Evolutionary conservation across 2,888 invertebrate species (phyloP), one percentile per base, ranked within the genome.

Genomic region (Coenonympha arcania): DNA sequence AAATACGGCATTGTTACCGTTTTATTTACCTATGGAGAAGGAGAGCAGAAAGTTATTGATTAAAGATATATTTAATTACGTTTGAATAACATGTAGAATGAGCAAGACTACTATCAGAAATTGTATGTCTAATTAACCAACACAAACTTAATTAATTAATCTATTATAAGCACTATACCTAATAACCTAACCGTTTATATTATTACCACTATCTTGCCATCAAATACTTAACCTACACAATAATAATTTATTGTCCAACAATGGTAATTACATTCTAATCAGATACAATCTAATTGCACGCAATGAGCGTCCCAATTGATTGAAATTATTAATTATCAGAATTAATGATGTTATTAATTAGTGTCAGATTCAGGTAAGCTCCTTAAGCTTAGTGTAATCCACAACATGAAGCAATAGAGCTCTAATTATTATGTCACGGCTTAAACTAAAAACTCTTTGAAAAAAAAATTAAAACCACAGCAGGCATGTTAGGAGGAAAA

Each of bases 261-360:
- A 43, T 43, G 18, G 45, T 28, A 36, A 18, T 47, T 18, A 53
- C 46, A 46, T 46, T 33, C 33, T 20, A 44, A 54, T 50, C 50
- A 47, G 43, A 33, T 40, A 28, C 28, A 39, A 40, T 33, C 20
- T 50, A 54, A 54, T 55, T 44, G 41, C 41, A 31, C 13, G 26
- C 41, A 55, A 44, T 15, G 43, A 51, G 50, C 46, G 33, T 44
- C 28, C 41, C 47, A 42, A 50, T 55, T 55, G 55, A 53, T 53
- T 53, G 53, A 50, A 55, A 53, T 55, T 55, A 55, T 53, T 55
- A 55, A 55, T 55, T 52, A 55, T 48, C 45, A 28, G 48, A 36
- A 55, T 55, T 55, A 55, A 54, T 54, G 42, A 55, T 41, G 49
- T 45, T 50, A 50, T 53, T 52, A 55, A 52, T 55, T 55, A 52